A percentile compares a stretch with the other conserved stretches of the same genome.
phyloP scores from a whole-genome alignment of 2,113 vertebrate species.

The Lycaon pictus region DNA sequence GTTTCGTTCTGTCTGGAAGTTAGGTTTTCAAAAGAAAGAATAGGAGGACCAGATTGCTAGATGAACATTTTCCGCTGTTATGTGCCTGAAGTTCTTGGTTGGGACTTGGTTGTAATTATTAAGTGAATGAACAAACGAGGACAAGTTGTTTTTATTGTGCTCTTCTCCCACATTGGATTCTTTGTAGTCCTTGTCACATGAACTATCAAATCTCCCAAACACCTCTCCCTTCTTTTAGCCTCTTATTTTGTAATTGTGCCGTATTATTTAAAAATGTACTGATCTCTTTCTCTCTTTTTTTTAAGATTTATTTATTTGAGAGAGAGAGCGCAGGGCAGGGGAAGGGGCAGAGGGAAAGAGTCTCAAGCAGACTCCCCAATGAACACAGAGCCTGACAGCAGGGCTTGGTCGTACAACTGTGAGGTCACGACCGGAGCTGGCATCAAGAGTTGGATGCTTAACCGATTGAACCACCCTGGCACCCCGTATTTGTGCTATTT shows the following conservation, averaged over 20 bases:
- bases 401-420: background rate
- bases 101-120: background rate
- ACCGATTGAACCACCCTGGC: background rate
- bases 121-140: background rate
- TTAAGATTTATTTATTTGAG: background rate
- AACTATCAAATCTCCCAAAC: background rate
- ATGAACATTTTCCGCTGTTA: background rate
- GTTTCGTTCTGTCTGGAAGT: background rate
- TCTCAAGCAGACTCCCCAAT: background rate
- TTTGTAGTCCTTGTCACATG: background rate
- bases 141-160: background rate
- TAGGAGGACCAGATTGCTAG: background rate
- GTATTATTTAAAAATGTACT: background rate
- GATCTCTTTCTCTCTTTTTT: background rate
- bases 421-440: background rate
- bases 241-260: slow-evolving; percentile 11
- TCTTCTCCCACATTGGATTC: background rate
- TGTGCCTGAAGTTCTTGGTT: background rate
- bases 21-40: background rate
- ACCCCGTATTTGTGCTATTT: background rate
- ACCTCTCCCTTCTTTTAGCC: background rate
- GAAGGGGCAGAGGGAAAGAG: background rate
- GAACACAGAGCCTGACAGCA: background rate
- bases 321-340: rapidly evolving
- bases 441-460: background rate